phyloP scores from a whole-genome alignment of 2,888 invertebrate species.

The Mellilla xanthometata region DNA sequence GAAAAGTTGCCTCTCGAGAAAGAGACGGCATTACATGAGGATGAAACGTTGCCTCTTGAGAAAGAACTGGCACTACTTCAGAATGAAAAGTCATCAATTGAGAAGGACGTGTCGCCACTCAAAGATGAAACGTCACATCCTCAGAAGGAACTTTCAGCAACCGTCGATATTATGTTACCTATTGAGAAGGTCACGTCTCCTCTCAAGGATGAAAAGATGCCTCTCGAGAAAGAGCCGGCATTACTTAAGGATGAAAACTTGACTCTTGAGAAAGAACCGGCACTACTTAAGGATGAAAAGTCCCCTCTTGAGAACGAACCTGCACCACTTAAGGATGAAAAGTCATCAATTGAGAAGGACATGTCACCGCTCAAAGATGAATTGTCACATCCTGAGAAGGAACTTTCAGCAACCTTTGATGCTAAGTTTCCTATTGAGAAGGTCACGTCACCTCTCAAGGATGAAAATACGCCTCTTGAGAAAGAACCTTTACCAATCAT shows the following conservation, averaged over 20 bases:
- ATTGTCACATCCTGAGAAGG: background rate
- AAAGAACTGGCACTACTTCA: background rate
- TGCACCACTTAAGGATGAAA: background rate
- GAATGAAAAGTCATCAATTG: too few relatives aligned
- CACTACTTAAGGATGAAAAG: background rate
- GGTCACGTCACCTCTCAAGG: too few relatives aligned
- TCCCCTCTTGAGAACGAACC: background rate
- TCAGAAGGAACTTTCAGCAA: background rate
- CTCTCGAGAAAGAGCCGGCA: too few relatives aligned
- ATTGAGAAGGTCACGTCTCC: background rate
- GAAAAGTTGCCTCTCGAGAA: background rate
- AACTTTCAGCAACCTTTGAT: background rate
- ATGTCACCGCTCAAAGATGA: background rate
- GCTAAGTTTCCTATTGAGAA: background rate
- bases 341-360: background rate
- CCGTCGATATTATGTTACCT: background rate
- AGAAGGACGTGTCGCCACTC: too few relatives aligned
- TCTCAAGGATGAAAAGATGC: too few relatives aligned
- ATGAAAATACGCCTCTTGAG: conserved; percentile 1
- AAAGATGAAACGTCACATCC: too few relatives aligned
- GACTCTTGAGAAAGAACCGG: too few relatives aligned
- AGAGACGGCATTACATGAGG: background rate
- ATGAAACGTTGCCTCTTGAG: background rate
- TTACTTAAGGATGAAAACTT: too few relatives aligned
- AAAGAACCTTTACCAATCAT: background rate